A percentile compares a stretch with the other conserved stretches of the same genome.
phyloP scores from a whole-genome alignment of 2,797 vertebrate species.

The Amazona finschi region DNA sequence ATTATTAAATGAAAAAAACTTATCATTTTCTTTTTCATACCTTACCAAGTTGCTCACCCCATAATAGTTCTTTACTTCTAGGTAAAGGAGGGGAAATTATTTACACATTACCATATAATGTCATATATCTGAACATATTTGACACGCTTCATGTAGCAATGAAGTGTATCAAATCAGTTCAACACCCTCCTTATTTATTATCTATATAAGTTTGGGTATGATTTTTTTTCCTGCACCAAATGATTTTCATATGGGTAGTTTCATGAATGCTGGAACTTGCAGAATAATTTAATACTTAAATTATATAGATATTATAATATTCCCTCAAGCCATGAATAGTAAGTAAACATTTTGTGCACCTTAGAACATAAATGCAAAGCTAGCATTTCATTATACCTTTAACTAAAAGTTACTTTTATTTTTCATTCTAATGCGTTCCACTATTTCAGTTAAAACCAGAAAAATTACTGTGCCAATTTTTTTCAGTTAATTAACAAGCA shows the following conservation, averaged over 20 bases:
- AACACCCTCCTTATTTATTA: not conserved
- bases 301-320: not conserved
- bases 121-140: not conserved
- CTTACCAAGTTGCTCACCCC: not conserved
- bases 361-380: not conserved
- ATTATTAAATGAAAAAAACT: not conserved
- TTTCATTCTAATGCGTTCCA: not conserved
- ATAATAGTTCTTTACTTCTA: not conserved
- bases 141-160: not conserved
- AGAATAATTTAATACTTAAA: not conserved
- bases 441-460: not conserved
- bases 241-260: not conserved
- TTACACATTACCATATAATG: not conserved
- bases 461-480: not conserved
- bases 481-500: conserved; percentile 5
- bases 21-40: not conserved
- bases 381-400: not conserved
- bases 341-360: not conserved
- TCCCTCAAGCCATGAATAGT: not conserved
- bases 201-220: not conserved
- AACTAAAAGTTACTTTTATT: conserved; percentile 12
- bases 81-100: not conserved
- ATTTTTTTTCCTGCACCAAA: not conserved
- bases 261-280: not conserved
- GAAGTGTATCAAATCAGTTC: not conserved